Evolutionary conservation across 2,888 invertebrate genomes (phyloP).

Genomic region (Andrena praecox): DNA sequence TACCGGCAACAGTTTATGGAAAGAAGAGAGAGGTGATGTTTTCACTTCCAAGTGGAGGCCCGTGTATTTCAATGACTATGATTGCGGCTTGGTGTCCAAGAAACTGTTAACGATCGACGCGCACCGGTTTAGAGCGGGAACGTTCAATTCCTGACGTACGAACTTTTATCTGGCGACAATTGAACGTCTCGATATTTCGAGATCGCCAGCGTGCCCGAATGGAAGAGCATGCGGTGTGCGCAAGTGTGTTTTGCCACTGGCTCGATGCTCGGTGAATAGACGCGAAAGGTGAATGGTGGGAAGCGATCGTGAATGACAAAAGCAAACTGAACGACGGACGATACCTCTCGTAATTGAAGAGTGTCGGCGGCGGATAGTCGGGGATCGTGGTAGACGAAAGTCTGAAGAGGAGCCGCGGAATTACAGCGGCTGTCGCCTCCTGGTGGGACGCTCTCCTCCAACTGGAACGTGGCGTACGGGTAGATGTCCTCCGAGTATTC

Average conservation of each 20-base stretch:
- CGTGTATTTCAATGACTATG: too few relatives aligned
- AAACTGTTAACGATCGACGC: neutral
- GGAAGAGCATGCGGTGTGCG: slow-evolving; percentile 57
- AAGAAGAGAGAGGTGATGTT: too few relatives aligned
- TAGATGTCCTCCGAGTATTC: slow-evolving; percentile 97
- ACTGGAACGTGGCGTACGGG: slow-evolving; percentile 96
- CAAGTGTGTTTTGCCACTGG: slow-evolving; percentile 49
- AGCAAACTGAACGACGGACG: slow-evolving; percentile 61
- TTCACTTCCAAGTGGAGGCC: too few relatives aligned
- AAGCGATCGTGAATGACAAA: slow-evolving; percentile 64
- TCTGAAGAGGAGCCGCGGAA: slow-evolving; percentile 83
- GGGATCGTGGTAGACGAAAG: slow-evolving; percentile 96
- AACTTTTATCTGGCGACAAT: slow-evolving; percentile 36
- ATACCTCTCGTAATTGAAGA: slow-evolving; percentile 90
- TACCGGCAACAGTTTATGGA: too few relatives aligned
- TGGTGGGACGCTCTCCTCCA: slow-evolving; percentile 90
- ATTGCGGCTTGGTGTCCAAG: too few relatives aligned
- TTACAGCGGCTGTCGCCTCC: slow-evolving; percentile 96
- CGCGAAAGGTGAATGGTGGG: slow-evolving; percentile 54
- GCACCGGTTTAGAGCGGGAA: neutral
- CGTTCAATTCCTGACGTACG: slow-evolving; percentile 10
- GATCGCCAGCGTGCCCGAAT: slow-evolving; percentile 16
- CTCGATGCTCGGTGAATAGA: slow-evolving; percentile 47
- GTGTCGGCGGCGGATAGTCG: slow-evolving; percentile 91
- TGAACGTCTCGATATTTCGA: neutral